Percentiles rank a stretch among this genome's conserved stretches.
Conservation (phyloP, 1,140 invertebrate genomes). For the Macrobrachium rosenbergii region DNA sequence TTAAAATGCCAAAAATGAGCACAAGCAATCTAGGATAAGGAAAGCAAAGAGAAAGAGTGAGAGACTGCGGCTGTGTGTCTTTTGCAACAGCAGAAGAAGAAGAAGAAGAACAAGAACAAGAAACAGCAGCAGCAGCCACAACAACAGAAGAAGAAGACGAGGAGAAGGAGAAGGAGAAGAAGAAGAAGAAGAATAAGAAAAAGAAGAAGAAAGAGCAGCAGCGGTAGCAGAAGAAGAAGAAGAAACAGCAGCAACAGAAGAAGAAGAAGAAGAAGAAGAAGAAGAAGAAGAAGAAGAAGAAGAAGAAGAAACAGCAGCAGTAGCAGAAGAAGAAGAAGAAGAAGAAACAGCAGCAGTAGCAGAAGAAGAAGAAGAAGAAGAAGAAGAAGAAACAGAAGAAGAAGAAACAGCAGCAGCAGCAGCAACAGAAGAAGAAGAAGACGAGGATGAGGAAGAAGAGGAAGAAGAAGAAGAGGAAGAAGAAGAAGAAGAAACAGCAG, state of each 20-base stretch:
- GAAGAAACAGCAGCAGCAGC: neutral
- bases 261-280: neutral
- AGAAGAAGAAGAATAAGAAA: neutral
- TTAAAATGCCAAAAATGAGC: too few species aligned
- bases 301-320: conserved; percentile 12
- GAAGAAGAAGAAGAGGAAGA: conserved; percentile 4
- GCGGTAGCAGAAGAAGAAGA: neutral
- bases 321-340: too few species aligned
- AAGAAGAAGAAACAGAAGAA: neutral
- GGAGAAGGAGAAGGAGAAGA: conserved; percentile 1
- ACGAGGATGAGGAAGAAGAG: neutral
- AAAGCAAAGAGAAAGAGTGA: neutral
- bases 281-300: conserved; percentile 2
- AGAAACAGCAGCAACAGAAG: neutral
- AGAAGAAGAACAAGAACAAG: neutral
- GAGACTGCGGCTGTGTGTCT: too few species aligned
- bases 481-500: conserved; percentile 7
- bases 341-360: too few species aligned
- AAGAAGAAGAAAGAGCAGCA: too few species aligned
- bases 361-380: neutral
- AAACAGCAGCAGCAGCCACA: too few species aligned
- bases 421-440: neutral
- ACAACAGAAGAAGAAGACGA: neutral
- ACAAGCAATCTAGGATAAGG: neutral
- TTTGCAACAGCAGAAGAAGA: neutral